phyloP scores from a whole-genome alignment of 1,140 invertebrate genomes.

The Zophobas atratus region DNA sequence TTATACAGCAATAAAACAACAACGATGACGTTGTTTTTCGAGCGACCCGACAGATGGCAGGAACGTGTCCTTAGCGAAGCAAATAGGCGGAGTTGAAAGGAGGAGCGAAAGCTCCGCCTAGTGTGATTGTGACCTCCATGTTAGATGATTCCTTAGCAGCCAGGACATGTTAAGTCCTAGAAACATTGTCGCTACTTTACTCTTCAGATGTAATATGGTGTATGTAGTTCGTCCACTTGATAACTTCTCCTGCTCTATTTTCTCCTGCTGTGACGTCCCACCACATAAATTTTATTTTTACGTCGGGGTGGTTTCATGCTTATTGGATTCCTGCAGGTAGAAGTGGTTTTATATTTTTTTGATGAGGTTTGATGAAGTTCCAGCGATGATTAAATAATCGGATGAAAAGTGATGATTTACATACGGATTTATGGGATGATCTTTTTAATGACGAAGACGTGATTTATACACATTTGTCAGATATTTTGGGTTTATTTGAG shows the following conservation, averaged over 20 bases:
- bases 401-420: background rate
- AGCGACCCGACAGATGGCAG: constrained; percentile 62
- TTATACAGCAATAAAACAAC: constrained; percentile 65
- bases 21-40: constrained; percentile 48
- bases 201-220: constrained; percentile 42
- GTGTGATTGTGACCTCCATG: constrained; percentile 62
- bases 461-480: too few relatives aligned
- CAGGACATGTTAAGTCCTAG: constrained; percentile 63
- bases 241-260: constrained; percentile 40
- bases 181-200: constrained; percentile 56
- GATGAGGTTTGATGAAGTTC: background rate
- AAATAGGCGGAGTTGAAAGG: constrained; percentile 55
- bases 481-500: too few relatives aligned
- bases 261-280: constrained; percentile 11
- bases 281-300: constrained; percentile 28
- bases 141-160: constrained; percentile 64
- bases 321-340: constrained; percentile 4
- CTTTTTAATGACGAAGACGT: too few relatives aligned
- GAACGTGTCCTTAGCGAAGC: constrained; percentile 49
- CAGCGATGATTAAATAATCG: background rate
- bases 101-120: constrained; percentile 58
- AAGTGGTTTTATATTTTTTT: background rate
- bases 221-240: constrained; percentile 41
- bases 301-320: background rate
- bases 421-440: background rate